Base-by-base conservation (phyloP, 2,888 invertebrate genomes). In the Aporophyla nigra region DNA sequence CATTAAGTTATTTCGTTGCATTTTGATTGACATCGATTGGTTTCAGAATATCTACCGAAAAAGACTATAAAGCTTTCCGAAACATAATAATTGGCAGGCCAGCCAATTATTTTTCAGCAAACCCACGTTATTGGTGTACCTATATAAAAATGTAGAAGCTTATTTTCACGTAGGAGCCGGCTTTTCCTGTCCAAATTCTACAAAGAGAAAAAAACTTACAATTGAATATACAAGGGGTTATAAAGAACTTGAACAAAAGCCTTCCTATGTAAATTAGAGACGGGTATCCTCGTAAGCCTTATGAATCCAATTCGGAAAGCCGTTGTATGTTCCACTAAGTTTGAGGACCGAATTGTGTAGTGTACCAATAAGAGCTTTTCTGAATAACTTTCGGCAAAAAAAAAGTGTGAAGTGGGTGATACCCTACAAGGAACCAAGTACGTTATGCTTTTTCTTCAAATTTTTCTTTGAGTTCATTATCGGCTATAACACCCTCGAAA, bases 221-320 rank as follows among this genome's bases (percentile, higher is more conserved):
- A 76, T 80, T 79, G 74, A 78, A 80, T 80, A 78, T 65, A 75
- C 66, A 80, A 80, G 46, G 65, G 68, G 62, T 76, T 67, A 58
- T 49, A 80, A 85, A 83, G 72, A 87, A 81, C 71, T 85, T 71
- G 24, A 81, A 86, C 82, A 82, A 82, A 86, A 85, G 81, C 76
- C 80, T 85, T 72, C 76, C 74, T 85, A 80, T 87, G 87, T 80
- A 88, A 85, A 87, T 87, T 82, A 82, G 74, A 76, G 70, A 56
- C 63, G 75, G 62, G 74, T 63, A 80, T 82, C 62, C 58, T 73
- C 67, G 66, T 73, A 82, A 84, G 80, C 78, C 85, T 83, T 84
- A 77, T 79, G 71, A 83, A 86, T 88, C 83, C 83, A 82, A 88
- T 88, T 82, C 81, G 49, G 53, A 68, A 71, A 66, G 62, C 71